Evolutionary conservation across 2,797 vertebrate species (phyloP), one percentile per base, ranked within the genome.

Genomic region (Morelia viridis): DNA sequence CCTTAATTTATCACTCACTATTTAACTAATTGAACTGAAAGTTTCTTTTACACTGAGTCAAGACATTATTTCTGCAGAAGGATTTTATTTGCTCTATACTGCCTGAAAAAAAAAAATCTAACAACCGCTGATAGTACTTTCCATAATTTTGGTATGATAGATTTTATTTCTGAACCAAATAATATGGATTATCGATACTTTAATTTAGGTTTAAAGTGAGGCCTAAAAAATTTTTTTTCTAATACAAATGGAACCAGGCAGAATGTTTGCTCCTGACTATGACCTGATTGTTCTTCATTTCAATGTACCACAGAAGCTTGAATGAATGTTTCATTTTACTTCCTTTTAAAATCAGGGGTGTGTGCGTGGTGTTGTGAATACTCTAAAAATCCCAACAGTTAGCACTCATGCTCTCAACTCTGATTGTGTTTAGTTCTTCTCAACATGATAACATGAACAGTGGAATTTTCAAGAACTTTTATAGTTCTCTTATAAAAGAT

Each of bases 1-100:
- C 95, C 95, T 95, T 95, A 95, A 96, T 93, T 95, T 87, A 95
- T 90, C 93, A 89, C 92, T 93, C 15, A 60, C 88, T 92, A 94
- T 96, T 97, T 96, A 95, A 93, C 92, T 94, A 93, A 86, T 92
- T 93, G 90, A 96, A 96, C 96, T 91, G 92, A 94, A 96, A 96
- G 93, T 88, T 17, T 86, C 95, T 89, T 87, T 57, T 91, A 91
- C 92, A 92, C 83, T 89, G 90, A 94, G 94, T 31, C 46, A 95
- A 93, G 93, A 95, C 94, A 91, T 91, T 94, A 85, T 13, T 71
- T 84, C 95, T 96, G 96, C 94, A 93, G 58, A 95, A 93, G 46
- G 88, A 88, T 88, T 96, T 97, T 95, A 90, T 94, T 94, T 96
- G 92, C 93, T 96, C 92, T 76, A 85, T 61, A 80, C 93, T 94